Base-by-base conservation (phyloP, 2,797 vertebrate genomes). In the Acanthiza pusilla region DNA sequence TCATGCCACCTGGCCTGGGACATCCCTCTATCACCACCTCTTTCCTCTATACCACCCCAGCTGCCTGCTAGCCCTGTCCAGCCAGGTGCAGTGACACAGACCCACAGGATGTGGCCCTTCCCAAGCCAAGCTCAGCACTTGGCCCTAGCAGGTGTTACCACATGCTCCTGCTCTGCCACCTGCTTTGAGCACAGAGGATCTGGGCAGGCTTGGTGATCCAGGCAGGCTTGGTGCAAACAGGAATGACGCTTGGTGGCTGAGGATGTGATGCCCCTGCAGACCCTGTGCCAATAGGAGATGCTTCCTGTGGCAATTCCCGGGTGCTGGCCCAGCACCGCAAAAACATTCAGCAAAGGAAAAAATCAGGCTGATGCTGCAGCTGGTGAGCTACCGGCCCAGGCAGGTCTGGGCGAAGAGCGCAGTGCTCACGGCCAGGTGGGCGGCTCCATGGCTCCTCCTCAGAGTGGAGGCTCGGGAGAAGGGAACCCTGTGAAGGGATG, bases 401-500 rank as follows among this genome's bases (percentile, higher is more conserved):
- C 78, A 92, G 36, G 88, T 34, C 43, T 6, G 3, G 40, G 51
- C 88, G 85, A 82, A 81, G 16, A 2, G 30, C 2, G 0, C 7
- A 2, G 83, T 60, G 57, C 76, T 61, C 0, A 0, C 1, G 6
- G 79, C 67, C 27, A 62, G 80, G 57, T 42, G 32, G 57, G 74
- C 0, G 2, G 91, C 54, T 76, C 58, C 70, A 22, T 0, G 1
- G 70, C 58, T 94, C 32, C 88, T 80, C 30, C 50, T 78, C 16
- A 19, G 57, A 0, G 0, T 4, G 38, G 51, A 87, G 74, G 34
- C 0, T 0, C 0, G 0, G 42, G 23, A 89, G 75, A 87, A 91
- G 60, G 71, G 51, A 93, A 63, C 22, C 30, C 81, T 0, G 0
- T 0, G 9, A 85, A 91, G 51, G 63, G 68, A 85, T 85, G 63